These are phyloP conservation scores for Arenicola marina DNA, from an alignment of 2,888 invertebrate species.

Conservation along the genomic window DNA sequence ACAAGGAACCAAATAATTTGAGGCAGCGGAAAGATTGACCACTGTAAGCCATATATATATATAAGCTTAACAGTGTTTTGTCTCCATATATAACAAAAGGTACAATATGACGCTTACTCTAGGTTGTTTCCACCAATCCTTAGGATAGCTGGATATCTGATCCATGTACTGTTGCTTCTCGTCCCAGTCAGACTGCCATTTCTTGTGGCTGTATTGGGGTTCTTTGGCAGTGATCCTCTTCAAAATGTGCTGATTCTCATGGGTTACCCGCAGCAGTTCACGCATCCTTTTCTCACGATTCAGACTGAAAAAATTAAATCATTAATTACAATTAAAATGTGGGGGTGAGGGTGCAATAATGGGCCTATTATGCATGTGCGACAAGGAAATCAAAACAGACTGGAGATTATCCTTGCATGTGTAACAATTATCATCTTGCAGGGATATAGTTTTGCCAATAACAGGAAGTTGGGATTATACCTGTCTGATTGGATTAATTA, in stretches of 20 bases:
- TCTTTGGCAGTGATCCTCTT: constrained; percentile 44
- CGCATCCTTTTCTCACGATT: constrained; percentile 59
- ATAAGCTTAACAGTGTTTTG: too few species aligned
- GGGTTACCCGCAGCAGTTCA: constrained; percentile 56
- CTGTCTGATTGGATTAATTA: too few species aligned
- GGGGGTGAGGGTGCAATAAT: too few species aligned
- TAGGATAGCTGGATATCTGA: constrained; percentile 57
- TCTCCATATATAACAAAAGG: too few species aligned
- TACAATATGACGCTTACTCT: too few species aligned
- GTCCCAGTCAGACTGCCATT: constrained; percentile 57
- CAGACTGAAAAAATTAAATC: constrained; percentile 41
- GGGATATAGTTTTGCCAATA: too few species aligned
- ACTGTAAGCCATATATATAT: too few species aligned
- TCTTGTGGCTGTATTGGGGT: constrained; percentile 53
- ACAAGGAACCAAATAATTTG: too few species aligned
- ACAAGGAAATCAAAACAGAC: neutral
- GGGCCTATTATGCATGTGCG: too few species aligned
- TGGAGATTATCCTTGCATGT: neutral
- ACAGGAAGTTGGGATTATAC: too few species aligned
- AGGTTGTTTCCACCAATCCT: constrained; percentile 61
- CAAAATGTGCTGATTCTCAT: constrained; percentile 60
- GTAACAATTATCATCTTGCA: neutral
- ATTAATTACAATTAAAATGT: neutral
- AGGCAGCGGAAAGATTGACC: too few species aligned
- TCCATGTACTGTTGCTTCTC: constrained; percentile 58